Evolutionary conservation across 2,113 vertebrate genomes (phyloP).

Genomic region (Hemichromis elongatus): DNA sequence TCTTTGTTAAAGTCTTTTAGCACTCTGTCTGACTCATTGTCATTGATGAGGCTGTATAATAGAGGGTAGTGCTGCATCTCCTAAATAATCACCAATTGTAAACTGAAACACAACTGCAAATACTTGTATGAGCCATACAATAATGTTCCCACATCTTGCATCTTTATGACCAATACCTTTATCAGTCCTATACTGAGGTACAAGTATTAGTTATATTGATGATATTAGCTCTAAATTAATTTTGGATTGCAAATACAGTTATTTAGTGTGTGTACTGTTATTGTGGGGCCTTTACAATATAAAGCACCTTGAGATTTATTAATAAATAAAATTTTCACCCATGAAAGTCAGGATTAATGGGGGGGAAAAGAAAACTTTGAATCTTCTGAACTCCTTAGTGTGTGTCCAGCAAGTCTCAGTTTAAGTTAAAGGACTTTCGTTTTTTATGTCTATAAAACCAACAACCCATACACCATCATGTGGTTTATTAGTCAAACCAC

Average conservation of each 20-base stretch:
- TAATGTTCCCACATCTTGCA: background rate
- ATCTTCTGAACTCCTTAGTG: background rate
- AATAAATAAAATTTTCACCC: background rate
- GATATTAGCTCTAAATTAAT: background rate
- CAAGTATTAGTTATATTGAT: background rate
- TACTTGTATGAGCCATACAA: background rate
- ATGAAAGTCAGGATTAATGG: background rate
- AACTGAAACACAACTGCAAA: background rate
- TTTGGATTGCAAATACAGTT: background rate
- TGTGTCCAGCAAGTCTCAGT: background rate
- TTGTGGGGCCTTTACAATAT: background rate
- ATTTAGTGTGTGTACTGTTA: background rate
- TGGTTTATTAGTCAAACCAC: background rate
- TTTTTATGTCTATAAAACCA: background rate
- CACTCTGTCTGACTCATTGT: background rate
- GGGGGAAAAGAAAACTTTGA: background rate
- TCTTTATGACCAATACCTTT: background rate
- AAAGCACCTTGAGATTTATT: background rate
- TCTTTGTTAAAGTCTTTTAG: background rate
- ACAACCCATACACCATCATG: background rate
- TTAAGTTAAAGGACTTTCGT: background rate
- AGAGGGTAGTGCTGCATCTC: background rate
- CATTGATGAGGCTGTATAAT: background rate
- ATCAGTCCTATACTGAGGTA: background rate
- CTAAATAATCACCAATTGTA: background rate